These are phyloP conservation scores for Phaethon lepturus DNA, from an alignment of 2,113 vertebrate genomes.

Conservation along the genomic window DNA sequence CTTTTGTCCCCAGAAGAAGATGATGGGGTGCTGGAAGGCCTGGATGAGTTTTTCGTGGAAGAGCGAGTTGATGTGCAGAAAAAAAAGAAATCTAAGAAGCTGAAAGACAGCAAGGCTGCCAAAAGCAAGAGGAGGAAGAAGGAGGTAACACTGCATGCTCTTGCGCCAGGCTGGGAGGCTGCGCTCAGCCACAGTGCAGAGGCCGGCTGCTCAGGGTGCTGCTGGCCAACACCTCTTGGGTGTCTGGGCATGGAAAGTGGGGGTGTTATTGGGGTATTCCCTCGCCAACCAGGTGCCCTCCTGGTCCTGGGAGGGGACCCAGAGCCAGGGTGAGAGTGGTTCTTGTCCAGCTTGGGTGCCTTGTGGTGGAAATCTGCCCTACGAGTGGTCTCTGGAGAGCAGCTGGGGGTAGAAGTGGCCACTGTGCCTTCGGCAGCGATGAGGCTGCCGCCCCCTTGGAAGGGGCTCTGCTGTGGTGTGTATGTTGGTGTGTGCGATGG, in stretches of 20 bases:
- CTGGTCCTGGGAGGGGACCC: background rate
- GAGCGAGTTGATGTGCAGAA: constrained; percentile 80
- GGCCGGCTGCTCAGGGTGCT: background rate
- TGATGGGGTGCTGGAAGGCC: constrained; percentile 80
- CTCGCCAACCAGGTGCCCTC: background rate
- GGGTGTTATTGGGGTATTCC: accelerated
- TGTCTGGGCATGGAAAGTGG: background rate
- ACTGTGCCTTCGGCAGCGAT: accelerated
- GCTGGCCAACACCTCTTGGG: background rate
- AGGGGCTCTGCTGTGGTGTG: accelerated
- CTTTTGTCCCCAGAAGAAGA: constrained; percentile 80
- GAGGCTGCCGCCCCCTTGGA: accelerated
- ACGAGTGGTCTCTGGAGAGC: background rate
- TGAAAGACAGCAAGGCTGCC: constrained; percentile 83
- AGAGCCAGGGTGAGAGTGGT: background rate
- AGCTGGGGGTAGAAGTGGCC: accelerated
- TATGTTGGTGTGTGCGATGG: accelerated
- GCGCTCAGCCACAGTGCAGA: accelerated
- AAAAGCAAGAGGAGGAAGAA: constrained; percentile 88
- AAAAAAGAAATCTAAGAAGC: constrained; percentile 87
- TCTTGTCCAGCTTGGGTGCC: background rate
- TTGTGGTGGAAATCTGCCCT: background rate
- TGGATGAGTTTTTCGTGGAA: constrained; percentile 85
- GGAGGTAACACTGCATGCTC: constrained; percentile 78
- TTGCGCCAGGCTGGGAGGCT: accelerated